phyloP scores from a whole-genome alignment of 2,888 invertebrate species.

The Drosophila greeni region DNA sequence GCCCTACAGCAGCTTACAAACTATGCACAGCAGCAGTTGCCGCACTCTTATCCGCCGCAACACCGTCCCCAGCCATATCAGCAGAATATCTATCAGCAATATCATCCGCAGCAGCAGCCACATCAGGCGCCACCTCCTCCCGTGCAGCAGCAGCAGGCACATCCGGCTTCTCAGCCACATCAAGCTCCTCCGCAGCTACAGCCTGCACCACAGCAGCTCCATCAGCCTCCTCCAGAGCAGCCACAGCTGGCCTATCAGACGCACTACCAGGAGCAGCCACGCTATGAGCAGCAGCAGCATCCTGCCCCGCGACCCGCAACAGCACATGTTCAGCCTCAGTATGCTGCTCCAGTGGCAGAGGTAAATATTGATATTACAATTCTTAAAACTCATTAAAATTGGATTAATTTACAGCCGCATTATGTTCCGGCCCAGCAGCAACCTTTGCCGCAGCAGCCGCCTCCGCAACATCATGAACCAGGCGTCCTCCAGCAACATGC shows the following conservation, averaged over 20 bases:
- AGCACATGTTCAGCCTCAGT: slow-evolving; percentile 13
- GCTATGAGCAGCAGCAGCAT: slow-evolving; percentile 15
- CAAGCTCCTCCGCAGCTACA: slow-evolving; percentile 33
- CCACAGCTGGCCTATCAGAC: slow-evolving; percentile 19
- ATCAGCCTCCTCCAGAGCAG: slow-evolving; percentile 28
- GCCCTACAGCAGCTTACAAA: slow-evolving; percentile 61
- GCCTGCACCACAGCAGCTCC: slow-evolving; percentile 27
- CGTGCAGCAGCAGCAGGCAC: slow-evolving; percentile 25
- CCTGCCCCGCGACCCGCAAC: slow-evolving; percentile 7
- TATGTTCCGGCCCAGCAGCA: slow-evolving; percentile 30
- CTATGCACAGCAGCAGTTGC: slow-evolving; percentile 55
- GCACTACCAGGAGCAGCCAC: slow-evolving; percentile 25
- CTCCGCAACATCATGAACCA: slow-evolving; percentile 17
- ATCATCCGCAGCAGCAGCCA: slow-evolving; percentile 51
- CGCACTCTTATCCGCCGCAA: slow-evolving; percentile 25
- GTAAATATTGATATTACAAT: neutral
- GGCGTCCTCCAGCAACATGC: slow-evolving; percentile 9
- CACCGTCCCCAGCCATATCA: slow-evolving; percentile 39
- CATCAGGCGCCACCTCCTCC: neutral
- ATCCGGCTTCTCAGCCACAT: slow-evolving; percentile 25
- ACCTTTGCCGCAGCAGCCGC: slow-evolving; percentile 22
- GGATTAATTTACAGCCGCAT: slow-evolving; percentile 2
- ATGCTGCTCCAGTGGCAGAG: slow-evolving; percentile 19
- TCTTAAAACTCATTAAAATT: neutral
- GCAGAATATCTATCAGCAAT: slow-evolving; percentile 53